Base-by-base conservation (phyloP, 2,797 vertebrate genomes). In the Callimico goeldii region DNA sequence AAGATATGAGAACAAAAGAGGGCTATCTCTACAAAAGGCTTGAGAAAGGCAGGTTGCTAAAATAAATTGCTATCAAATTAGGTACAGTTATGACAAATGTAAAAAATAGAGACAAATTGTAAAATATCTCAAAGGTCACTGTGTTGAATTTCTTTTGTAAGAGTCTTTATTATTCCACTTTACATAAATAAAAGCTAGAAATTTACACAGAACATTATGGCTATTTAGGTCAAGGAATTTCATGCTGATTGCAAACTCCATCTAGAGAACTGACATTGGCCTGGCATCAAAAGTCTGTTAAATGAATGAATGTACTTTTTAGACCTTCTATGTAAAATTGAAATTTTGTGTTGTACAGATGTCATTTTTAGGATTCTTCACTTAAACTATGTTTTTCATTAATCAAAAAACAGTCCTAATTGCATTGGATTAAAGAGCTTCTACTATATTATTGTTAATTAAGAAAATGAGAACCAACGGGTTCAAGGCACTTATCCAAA, bases 151-250 rank as follows among this genome's bases (percentile, higher is more conserved):
- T 83, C 67, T 70, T 85, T 28, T 22, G 7, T 20, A 22, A 55
- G 41, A 1, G n/a, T 52, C 20, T 61, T 83, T 86, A 8, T 43
- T 52, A 67, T 50, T 41, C 28, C 43, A 64, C 20, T 41, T 82
- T 36, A 88, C 26, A 61, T 11, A 73, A 24, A 24, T 50, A n/a
- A 89, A 75, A 55, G n/a, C 43, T 67, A 55, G 30, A 46, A 26
- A 6, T 58, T 20, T 28, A n/a, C 4, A 3, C 4, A 26, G 11
- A 19, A 9, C 1, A 22, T 9, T 14, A 1, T 14, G 33, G 7
- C 13, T 26, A 9, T 20, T 84, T 55, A 72, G 6, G 2, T n/a
- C 64, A 73, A 39, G 36, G 82, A n/a, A 79, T 81, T 36, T 64
- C 36, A 36, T 19, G 15, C 15, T 43, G n/a, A 33, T 43, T 41